These are phyloP conservation scores for Caracal caracal DNA, from an alignment of 2,113 vertebrate species.

Conservation along the genomic window DNA sequence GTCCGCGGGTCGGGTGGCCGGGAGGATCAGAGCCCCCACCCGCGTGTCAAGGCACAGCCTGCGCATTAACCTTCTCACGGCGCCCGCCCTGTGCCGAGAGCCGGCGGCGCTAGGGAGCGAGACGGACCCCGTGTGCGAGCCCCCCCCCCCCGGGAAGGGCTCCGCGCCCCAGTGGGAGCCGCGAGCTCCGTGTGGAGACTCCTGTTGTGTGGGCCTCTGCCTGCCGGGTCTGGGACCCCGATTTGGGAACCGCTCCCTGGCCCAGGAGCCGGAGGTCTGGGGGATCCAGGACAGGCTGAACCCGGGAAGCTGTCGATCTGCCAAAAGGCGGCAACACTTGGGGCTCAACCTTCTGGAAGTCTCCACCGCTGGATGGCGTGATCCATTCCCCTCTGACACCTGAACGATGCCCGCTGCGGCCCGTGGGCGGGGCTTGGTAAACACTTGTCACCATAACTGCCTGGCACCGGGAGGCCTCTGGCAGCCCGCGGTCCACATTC, in stretches of 20 bases:
- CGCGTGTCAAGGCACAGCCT: not conserved
- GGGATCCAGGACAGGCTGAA: not conserved
- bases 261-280: not conserved
- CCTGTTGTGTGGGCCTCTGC: not conserved
- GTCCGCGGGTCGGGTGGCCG: not conserved
- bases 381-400: not conserved
- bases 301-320: not conserved
- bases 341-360: not conserved
- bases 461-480: not conserved
- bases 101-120: not conserved
- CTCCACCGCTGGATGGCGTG: accelerated
- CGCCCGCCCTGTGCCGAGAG: not conserved
- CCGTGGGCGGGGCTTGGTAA: not conserved
- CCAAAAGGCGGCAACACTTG: not conserved
- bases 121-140: not conserved
- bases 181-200: not conserved
- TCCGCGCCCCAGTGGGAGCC: accelerated
- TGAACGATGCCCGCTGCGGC: not conserved
- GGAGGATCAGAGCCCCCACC: not conserved
- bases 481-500: not conserved
- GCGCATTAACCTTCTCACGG: not conserved
- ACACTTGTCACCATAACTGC: not conserved
- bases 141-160: not conserved
- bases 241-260: not conserved
- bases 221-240: not conserved